Evolutionary conservation across 2,888 invertebrate genomes (phyloP).

Genomic region (Apamea epomidion): DNA sequence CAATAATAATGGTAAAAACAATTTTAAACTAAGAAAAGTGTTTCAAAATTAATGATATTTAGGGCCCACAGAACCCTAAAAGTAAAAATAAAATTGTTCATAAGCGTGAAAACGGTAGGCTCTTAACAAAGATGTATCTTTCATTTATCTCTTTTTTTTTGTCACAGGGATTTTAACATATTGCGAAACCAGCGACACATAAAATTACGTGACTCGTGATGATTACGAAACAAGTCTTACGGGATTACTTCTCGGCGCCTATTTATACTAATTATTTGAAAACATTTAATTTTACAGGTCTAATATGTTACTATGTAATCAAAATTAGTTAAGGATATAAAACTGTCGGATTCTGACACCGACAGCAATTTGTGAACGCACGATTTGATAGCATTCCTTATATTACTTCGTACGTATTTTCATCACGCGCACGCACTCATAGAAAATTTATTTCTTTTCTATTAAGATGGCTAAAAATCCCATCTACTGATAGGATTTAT

Average conservation of each 20-base stretch:
- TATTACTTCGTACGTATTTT: conserved; percentile 33
- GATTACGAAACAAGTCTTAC: conserved; percentile 39
- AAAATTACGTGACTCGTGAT: conserved; percentile 45
- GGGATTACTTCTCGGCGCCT: conserved; percentile 19
- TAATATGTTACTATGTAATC: neutral
- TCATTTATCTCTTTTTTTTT: conserved; percentile 39
- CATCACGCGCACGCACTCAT: conserved; percentile 41
- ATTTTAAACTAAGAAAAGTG: neutral
- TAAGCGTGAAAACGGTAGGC: conserved; percentile 57
- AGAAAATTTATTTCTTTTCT: conserved; percentile 58
- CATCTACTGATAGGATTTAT: conserved; percentile 57
- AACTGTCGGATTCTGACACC: neutral
- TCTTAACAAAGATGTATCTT: conserved; percentile 51
- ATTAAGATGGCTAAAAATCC: conserved; percentile 60
- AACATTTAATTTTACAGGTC: neutral
- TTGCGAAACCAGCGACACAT: conserved; percentile 48
- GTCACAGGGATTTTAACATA: conserved; percentile 48
- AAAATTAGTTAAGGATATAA: conserved; percentile 17
- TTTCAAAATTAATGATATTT: conserved; percentile 17
- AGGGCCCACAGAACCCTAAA: conserved; percentile 29
- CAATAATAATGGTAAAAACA: neutral
- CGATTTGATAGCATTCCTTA: conserved; percentile 35
- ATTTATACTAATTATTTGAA: conserved; percentile 14
- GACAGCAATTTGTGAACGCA: conserved; percentile 27
- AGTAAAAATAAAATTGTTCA: conserved; percentile 56